Conservation (phyloP, 1,140 invertebrate species). For the Myzus persicae region DNA sequence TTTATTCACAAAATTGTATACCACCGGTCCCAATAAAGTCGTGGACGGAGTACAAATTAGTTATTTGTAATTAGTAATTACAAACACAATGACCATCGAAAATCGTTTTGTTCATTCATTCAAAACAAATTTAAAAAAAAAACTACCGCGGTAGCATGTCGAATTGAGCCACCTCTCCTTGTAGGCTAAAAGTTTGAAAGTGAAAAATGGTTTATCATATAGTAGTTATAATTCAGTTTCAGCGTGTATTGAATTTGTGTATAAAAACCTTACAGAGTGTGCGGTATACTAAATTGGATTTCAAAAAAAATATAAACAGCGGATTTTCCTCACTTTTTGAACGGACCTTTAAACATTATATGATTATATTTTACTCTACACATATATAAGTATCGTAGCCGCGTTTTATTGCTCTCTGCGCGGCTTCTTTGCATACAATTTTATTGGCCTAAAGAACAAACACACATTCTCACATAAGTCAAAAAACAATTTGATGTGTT, state of each 20-base stretch:
- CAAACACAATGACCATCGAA: background rate
- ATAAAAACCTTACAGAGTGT: background rate
- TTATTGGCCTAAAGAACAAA: background rate
- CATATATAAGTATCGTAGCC: background rate
- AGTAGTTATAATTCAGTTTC: background rate
- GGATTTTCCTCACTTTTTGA: background rate
- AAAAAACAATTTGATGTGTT: background rate
- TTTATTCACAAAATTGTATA: background rate
- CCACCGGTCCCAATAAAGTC: background rate
- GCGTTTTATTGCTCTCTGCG: background rate
- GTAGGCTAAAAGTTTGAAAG: background rate
- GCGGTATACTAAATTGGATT: background rate
- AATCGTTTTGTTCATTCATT: background rate
- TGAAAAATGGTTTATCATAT: constrained; percentile 1
- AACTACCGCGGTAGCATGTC: background rate
- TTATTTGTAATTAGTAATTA: background rate
- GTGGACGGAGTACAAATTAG: background rate
- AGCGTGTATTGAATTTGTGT: background rate
- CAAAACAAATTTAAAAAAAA: background rate
- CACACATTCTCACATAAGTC: background rate
- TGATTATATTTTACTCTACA: background rate
- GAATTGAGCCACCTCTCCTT: background rate
- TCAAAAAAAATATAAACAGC: background rate
- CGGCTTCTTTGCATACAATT: background rate
- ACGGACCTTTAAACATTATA: background rate